Evolutionary conservation across 1,140 invertebrate genomes (phyloP).

Genomic region (Drosophila albomicans): DNA sequence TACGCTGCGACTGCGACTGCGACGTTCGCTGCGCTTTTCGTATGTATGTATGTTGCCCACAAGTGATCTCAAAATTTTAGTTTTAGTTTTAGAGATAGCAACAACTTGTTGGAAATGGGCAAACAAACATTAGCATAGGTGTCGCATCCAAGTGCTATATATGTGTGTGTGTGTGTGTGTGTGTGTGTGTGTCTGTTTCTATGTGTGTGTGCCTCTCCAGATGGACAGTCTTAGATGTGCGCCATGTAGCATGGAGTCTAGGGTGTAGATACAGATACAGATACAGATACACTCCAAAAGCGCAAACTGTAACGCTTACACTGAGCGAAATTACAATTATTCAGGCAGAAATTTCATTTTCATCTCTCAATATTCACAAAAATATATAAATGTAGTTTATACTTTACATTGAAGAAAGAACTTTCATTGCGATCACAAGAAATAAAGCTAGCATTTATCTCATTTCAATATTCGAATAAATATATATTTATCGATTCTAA

Average conservation of each 20-base stretch:
- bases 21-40: slow-evolving; percentile 54
- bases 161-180: slow-evolving; percentile 7
- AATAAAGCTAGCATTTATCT: no score
- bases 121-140: slow-evolving; percentile 66
- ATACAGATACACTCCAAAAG: slow-evolving; percentile 4
- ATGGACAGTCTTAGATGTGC: slow-evolving; percentile 22
- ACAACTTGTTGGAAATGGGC: slow-evolving; percentile 64
- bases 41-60: slow-evolving; percentile 33
- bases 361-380: no score
- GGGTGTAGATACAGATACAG: slow-evolving; percentile 1
- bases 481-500: no score
- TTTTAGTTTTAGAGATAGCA: slow-evolving; percentile 62
- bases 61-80: slow-evolving; percentile 50
- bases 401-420: no score
- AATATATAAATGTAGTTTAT: no score
- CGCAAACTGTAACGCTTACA: not conserved
- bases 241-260: slow-evolving; percentile 22
- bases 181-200: slow-evolving; percentile 4
- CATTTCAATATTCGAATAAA: no score
- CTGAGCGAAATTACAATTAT: slow-evolving; percentile 5
- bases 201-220: slow-evolving; percentile 4
- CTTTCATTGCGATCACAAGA: no score
- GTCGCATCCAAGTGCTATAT: not conserved
- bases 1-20: slow-evolving; percentile 16
- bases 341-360: no score